Conservation (phyloP, 2,888 invertebrate genomes). For the Pardosa pseudoannulata region DNA sequence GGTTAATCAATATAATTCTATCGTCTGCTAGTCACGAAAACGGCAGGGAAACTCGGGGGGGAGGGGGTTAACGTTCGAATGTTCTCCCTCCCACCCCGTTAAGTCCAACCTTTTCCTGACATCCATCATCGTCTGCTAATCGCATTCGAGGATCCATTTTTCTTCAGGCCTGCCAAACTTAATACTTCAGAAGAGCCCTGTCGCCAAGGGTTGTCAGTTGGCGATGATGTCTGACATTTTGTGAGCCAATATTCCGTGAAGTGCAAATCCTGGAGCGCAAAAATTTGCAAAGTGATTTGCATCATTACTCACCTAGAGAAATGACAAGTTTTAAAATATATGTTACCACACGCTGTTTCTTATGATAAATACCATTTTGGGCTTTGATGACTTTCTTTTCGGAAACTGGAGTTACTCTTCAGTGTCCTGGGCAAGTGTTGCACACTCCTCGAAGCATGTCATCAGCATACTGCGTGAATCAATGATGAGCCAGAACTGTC, state of each 20-base stretch:
- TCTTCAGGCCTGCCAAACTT: slow-evolving; percentile 65
- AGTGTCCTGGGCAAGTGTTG: too few relatives aligned
- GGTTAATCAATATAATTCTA: slow-evolving; percentile 66
- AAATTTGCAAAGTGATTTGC: neutral
- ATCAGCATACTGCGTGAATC: too few relatives aligned
- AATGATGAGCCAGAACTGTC: too few relatives aligned
- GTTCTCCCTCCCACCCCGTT: slow-evolving; percentile 38
- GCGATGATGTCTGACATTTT: slow-evolving; percentile 20
- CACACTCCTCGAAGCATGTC: too few relatives aligned
- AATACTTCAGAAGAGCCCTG: slow-evolving; percentile 39
- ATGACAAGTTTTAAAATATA: neutral
- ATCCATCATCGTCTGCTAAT: slow-evolving; percentile 71
- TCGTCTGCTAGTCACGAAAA: slow-evolving; percentile 60
- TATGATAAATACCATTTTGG: too few relatives aligned
- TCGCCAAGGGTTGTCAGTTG: slow-evolving; percentile 61
- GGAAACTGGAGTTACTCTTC: neutral
- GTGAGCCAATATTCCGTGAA: neutral
- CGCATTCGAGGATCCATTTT: slow-evolving; percentile 69
- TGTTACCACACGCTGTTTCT: too few relatives aligned
- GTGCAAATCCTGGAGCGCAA: neutral
- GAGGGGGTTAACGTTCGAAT: slow-evolving; percentile 9
- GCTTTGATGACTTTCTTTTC: neutral
- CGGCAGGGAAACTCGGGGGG: too few relatives aligned
- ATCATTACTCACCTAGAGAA: neutral
- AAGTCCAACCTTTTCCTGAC: slow-evolving; percentile 55